These are phyloP conservation scores for Caenorhabditis auriculariae DNA, from an alignment of 2,888 invertebrate genomes.

Conservation along the genomic window DNA sequence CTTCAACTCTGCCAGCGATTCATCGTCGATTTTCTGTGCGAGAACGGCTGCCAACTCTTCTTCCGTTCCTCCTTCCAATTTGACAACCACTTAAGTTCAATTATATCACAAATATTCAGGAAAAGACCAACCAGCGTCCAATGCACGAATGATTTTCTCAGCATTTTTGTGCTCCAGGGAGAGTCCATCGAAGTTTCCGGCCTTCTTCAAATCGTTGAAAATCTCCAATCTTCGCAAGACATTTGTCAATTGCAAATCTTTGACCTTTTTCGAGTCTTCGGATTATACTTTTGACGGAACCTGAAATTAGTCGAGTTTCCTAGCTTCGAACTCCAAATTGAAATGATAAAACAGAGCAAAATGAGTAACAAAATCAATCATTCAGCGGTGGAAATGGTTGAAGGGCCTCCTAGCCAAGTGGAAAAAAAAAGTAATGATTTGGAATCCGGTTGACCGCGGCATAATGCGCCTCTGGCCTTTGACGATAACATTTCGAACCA, in stretches of 20 bases:
- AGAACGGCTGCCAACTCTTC: conserved; percentile 78
- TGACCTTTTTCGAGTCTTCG: conserved; percentile 89
- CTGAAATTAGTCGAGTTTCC: conserved; percentile 69
- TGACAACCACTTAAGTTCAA: conserved; percentile 62
- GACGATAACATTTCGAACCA: conserved; percentile 72
- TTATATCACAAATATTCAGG: background rate
- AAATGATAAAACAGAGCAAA: conserved; percentile 4
- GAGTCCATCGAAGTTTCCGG: conserved; percentile 76
- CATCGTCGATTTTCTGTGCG: conserved; percentile 52
- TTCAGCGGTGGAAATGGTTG: background rate
- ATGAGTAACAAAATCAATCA: background rate
- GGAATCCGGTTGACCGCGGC: conserved; percentile 44
- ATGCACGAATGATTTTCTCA: conserved; percentile 77
- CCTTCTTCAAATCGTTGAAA: conserved; percentile 78
- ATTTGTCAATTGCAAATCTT: conserved; percentile 78
- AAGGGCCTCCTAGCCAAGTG: conserved; percentile 19
- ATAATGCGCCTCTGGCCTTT: conserved; percentile 52
- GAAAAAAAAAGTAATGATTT: conserved; percentile 14
- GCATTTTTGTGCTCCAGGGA: conserved; percentile 82
- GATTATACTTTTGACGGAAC: conserved; percentile 99
- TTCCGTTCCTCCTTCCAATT: conserved; percentile 80
- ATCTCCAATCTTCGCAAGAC: conserved; percentile 80
- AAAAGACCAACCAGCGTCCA: conserved; percentile 75
- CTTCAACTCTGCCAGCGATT: conserved; percentile 48
- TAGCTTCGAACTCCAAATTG: background rate